Evolutionary conservation across 2,113 vertebrate genomes (phyloP), one percentile per base, ranked within the genome.

Genomic region (Petroica traversi): DNA sequence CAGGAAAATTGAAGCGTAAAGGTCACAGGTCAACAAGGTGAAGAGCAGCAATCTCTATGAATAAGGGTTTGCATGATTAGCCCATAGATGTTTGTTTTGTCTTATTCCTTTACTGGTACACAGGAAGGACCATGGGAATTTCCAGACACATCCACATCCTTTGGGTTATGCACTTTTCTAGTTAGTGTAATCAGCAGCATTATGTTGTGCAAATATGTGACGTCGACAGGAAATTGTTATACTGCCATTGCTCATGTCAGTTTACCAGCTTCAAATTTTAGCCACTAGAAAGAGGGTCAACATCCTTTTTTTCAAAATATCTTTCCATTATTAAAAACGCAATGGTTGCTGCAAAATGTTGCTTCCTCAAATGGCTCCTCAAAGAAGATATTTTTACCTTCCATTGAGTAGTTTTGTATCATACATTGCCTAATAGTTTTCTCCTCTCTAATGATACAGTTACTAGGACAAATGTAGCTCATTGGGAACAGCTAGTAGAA

Each of bases 221-320:
- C 90, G 79, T 95, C 92, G 85, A 93, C 92, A 95, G 96, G 95
- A 97, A 97, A 52, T 49, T 57, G 59, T 89, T 91, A 34, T 95
- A 57, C 33, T 81, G 67, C 46, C 69, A 51, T 89, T 95, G 77
- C 87, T 95, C 87, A 92, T 74, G 41, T 52, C 46, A 38, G 33
- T 33, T 61, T 8, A 55, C 23, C 55, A 51, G 14, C 6, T 95
- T 74, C 52, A n/a, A 40, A 79, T 93, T 94, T 88, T 89, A 95
- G 89, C 92, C 88, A 93, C 68, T 96, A 92, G 55, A 95, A 96
- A 92, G 78, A 84, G 66, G 88, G 43, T 46, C 88, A 96, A 80
- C 82, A 93, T 97, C 94, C 92, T 88, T 63, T 92, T 92, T 96
- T 94, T 58, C n/a, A 51, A 86, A 93, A 12, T 74, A 63, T 77